phyloP scores from a whole-genome alignment of 1,140 invertebrate species.

The Metaphire vulgaris region DNA sequence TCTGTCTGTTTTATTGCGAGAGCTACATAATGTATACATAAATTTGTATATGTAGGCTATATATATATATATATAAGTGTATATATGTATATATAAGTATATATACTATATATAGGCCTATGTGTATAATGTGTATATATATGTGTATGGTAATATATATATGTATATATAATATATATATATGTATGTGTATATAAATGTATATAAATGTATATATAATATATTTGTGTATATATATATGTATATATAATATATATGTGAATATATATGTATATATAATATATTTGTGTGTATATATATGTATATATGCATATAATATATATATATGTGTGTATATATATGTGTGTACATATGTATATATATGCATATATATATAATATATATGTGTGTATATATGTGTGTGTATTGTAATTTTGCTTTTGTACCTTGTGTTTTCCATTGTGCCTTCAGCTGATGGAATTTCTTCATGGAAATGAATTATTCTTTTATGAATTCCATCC shows the following conservation, averaged over 20 bases:
- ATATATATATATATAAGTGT: too few species aligned
- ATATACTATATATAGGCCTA: not conserved
- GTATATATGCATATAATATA: not conserved
- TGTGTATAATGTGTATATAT: not conserved
- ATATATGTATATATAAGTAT: too few species aligned
- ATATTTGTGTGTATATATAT: not conserved
- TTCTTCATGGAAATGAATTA: too few species aligned
- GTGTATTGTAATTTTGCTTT: constrained; percentile 1
- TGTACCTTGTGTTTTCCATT: too few species aligned
- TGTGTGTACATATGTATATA: not conserved
- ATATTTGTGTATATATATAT: not conserved
- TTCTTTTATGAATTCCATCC: too few species aligned
- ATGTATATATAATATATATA: not conserved
- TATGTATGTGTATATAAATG: not conserved
- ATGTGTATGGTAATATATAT: not conserved
- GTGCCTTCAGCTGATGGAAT: too few species aligned
- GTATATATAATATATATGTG: not conserved
- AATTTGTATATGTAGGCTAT: too few species aligned
- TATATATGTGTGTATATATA: not conserved
- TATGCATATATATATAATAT: not conserved
- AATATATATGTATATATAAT: not conserved
- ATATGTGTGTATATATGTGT: not conserved
- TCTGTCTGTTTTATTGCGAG: too few species aligned
- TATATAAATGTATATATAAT: not conserved
- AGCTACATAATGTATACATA: too few species aligned